Percentiles rank a stretch among this genome's conserved stretches.
Conservation (phyloP, 2,113 vertebrate genomes). For the Forbesichthys papilliferus region DNA sequence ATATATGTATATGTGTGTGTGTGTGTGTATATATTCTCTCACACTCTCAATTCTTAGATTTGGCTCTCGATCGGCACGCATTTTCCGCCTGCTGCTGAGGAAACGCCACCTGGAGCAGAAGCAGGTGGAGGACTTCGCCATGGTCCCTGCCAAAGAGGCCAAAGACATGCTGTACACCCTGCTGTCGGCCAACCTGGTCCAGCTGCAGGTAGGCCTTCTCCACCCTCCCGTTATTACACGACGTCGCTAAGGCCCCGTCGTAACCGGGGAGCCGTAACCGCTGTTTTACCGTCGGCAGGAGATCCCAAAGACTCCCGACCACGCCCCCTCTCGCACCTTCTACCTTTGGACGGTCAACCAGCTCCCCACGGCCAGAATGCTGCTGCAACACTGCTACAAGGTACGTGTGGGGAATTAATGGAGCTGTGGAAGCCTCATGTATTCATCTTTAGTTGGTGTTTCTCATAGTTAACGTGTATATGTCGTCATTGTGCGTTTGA, state of each 20-base stretch:
- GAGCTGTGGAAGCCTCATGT: neutral
- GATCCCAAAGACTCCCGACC: slow-evolving; percentile 94
- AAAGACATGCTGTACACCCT: slow-evolving; percentile 97
- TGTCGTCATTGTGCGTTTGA: slow-evolving; percentile 17
- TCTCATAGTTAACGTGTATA: neutral
- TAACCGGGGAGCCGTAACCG: slow-evolving; percentile 2
- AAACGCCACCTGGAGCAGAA: slow-evolving; percentile 95
- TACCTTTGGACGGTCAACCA: slow-evolving; percentile 91
- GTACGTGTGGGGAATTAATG: slow-evolving; percentile 55
- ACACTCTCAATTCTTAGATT: slow-evolving; percentile 74
- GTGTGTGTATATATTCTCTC: neutral
- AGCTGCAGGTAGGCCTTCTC: slow-evolving; percentile 80
- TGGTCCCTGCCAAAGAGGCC: slow-evolving; percentile 97
- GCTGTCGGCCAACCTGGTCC: slow-evolving; percentile 88
- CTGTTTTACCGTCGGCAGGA: slow-evolving; percentile 74
- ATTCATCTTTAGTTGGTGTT: neutral
- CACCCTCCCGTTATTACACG: neutral
- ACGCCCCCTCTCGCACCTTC: slow-evolving; percentile 92
- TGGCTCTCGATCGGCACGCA: slow-evolving; percentile 89
- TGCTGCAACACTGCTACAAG: slow-evolving; percentile 91
- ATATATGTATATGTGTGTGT: too few species aligned
- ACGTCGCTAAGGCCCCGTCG: neutral
- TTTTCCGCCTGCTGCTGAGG: slow-evolving; percentile 86
- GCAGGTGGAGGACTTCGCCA: slow-evolving; percentile 97
- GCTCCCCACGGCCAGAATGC: slow-evolving; percentile 81